phyloP scores from a whole-genome alignment of 1,140 invertebrate species.

The Tyrophagus putrescentiae region DNA sequence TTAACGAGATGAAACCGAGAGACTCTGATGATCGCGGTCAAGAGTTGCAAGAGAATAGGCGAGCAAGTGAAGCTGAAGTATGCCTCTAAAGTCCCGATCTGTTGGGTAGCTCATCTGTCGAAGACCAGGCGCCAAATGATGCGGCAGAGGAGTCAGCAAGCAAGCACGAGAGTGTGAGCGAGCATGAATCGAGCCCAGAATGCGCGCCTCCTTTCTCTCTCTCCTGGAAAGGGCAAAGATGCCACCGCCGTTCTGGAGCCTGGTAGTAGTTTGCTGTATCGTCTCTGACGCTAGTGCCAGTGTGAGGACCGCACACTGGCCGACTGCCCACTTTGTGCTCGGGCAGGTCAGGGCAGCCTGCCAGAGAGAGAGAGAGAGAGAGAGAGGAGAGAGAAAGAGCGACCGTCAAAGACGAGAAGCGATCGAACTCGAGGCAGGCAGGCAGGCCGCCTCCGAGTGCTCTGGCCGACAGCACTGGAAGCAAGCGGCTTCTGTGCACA shows the following conservation, averaged over 20 bases:
- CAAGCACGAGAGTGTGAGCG: neutral
- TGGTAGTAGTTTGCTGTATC: constrained; percentile 8
- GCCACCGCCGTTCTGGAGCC: neutral
- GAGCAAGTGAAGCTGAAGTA: too few species aligned
- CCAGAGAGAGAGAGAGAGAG: too few species aligned
- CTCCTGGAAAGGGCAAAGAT: constrained; percentile 8
- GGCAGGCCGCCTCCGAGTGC: neutral
- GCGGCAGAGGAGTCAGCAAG: neutral
- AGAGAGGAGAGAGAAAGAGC: too few species aligned
- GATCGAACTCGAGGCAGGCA: neutral
- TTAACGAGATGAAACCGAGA: too few species aligned
- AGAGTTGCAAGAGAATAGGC: too few species aligned
- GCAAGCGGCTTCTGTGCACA: neutral
- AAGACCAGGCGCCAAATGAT: neutral
- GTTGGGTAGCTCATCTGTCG: too few species aligned
- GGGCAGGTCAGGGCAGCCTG: neutral
- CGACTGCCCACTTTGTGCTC: constrained; percentile 3
- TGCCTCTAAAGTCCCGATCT: too few species aligned
- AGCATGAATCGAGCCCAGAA: neutral
- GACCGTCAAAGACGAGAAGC: neutral
- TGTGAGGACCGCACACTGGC: too few species aligned
- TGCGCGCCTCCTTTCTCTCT: constrained; percentile 4
- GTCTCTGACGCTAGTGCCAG: neutral
- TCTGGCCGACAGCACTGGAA: neutral
- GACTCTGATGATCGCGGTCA: too few species aligned